Conservation (phyloP, 2,888 invertebrate species). For the Mimachlamys varia region DNA sequence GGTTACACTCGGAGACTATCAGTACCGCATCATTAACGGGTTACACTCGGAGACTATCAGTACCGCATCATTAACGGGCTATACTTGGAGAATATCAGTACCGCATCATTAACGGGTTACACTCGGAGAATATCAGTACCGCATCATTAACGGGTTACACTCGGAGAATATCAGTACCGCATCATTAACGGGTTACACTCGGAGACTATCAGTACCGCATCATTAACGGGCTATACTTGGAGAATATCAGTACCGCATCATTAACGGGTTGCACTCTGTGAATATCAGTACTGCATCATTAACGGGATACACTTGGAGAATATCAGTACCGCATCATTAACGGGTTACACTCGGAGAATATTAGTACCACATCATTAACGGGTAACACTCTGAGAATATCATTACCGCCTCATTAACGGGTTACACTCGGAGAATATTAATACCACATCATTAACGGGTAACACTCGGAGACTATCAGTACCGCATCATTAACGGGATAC, state of each 20-base stretch:
- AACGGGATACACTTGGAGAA: neutral
- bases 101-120: neutral
- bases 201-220: too few relatives aligned
- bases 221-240: too few relatives aligned
- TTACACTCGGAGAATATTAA: neutral
- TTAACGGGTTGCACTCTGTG: neutral
- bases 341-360: neutral
- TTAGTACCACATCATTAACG: neutral
- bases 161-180: neutral
- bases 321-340: neutral
- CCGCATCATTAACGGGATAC: too few relatives aligned
- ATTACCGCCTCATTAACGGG: neutral
- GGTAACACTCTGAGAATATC: neutral
- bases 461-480: too few relatives aligned
- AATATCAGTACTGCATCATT: neutral
- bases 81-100: neutral
- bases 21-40: too few relatives aligned
- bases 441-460: neutral
- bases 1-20: too few relatives aligned
- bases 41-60: too few relatives aligned
- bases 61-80: neutral
- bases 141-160: neutral
- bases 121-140: neutral
- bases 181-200: too few relatives aligned
- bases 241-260: too few relatives aligned